These are phyloP conservation scores for Aptenodytes patagonicus DNA, from an alignment of 2,113 vertebrate species.

Conservation along the genomic window DNA sequence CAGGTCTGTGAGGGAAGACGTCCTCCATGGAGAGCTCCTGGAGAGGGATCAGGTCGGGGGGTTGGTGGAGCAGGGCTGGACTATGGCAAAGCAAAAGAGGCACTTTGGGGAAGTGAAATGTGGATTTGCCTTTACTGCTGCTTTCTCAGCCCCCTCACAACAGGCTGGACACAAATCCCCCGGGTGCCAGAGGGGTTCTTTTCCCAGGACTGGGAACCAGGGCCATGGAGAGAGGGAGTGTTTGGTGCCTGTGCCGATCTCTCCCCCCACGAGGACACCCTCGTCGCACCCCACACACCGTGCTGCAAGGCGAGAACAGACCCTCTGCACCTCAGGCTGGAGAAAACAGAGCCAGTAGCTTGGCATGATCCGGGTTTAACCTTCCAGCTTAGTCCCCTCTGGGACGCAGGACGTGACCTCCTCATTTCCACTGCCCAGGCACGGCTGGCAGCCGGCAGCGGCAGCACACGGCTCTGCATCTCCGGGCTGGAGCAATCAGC, in stretches of 20 bases:
- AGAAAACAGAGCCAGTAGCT: not conserved
- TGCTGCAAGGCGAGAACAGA: not conserved
- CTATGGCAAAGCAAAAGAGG: not conserved
- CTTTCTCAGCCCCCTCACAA: not conserved
- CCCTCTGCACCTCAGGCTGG: not conserved
- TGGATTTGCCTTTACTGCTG: not conserved
- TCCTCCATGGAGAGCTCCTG: not conserved
- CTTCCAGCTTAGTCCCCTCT: not conserved
- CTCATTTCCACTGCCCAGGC: not conserved
- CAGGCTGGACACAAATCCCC: not conserved
- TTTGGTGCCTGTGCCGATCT: not conserved
- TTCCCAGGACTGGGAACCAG: not conserved
- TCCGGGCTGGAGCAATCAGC: constrained; percentile 19
- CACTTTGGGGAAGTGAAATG: accelerated
- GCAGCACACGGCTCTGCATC: not conserved
- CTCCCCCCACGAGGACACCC: accelerated
- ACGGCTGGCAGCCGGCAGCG: not conserved
- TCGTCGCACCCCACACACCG: accelerated
- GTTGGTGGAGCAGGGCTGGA: not conserved
- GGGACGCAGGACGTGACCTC: constrained; percentile 27
- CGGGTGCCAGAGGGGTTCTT: not conserved
- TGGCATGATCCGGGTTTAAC: not conserved
- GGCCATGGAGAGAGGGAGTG: not conserved
- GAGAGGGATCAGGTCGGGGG: not conserved
- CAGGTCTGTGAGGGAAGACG: not conserved